Evolutionary conservation across 1,140 invertebrate species (phyloP), one percentile per base, ranked within the genome.

Genomic region (Orchesella cincta): DNA sequence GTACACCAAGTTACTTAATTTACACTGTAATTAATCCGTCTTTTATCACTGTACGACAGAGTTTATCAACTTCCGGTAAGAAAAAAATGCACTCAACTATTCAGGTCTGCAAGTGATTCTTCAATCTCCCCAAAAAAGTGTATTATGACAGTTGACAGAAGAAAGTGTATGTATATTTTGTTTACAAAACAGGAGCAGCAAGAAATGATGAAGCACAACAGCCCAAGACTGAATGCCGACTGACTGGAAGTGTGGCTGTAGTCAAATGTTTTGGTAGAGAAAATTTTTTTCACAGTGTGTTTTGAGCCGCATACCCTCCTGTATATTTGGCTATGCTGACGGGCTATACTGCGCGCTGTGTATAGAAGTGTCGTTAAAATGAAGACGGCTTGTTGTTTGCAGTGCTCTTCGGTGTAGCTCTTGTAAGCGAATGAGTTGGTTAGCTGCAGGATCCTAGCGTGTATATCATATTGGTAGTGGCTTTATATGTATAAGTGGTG

Each of bases 141-240:
- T n/a, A n/a, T n/a, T n/a, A n/a, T n/a, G n/a, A n/a, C n/a, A n/a
- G n/a, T n/a, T n/a, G n/a, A n/a, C n/a, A n/a, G n/a, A n/a, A n/a
- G n/a, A 18, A 18, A 46, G 39, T 46, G 39, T 46, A 46, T 46
- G 18, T 46, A 46, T 46, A 46, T 5, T 46, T 18, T 8, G 39
- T 46, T 46, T 5, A 46, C 39, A 8, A 5, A 46, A 46, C 39
- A 18, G 39, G 5, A 18, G 18, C 39, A 46, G 39, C 23, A 57
- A 26, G 29, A 31, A 2, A 67, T 14, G 31, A 57, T 57, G 62
- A 67, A 67, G 62, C 62, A 67, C 62, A 67, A 67, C 62, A 67
- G 62, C 62, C 62, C 2, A n/a, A 67, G 23, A 67, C 62, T 67
- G 62, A 67, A 67, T 67, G 62, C 62, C 62, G 62, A 67, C 62